These are phyloP conservation scores for Chionodraco myersi DNA, from an alignment of 2,113 vertebrate genomes.

Conservation along the genomic window DNA sequence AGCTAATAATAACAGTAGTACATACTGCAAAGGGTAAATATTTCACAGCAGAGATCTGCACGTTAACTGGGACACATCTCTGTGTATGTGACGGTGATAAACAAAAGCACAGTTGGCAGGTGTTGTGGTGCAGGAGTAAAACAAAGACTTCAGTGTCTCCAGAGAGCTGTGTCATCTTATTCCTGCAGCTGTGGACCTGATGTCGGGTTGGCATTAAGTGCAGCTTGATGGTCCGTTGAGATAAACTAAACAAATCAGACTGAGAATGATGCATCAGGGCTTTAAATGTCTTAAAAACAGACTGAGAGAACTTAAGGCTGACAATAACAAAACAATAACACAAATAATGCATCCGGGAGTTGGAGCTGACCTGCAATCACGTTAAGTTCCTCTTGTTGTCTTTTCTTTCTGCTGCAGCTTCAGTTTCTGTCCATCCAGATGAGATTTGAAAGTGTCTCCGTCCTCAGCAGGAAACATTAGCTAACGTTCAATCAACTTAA, in stretches of 20 bases:
- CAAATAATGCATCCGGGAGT: neutral
- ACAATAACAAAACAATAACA: neutral
- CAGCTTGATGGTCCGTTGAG: slow-evolving; percentile 58
- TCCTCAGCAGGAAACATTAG: neutral
- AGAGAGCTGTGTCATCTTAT: neutral
- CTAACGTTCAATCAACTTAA: too few relatives aligned
- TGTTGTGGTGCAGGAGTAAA: neutral
- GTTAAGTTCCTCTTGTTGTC: slow-evolving; percentile 1
- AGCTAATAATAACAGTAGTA: too few relatives aligned
- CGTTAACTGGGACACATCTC: neutral
- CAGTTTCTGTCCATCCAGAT: neutral
- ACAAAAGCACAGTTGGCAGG: neutral
- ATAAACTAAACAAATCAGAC: slow-evolving; percentile 9
- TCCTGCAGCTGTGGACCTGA: slow-evolving; percentile 26
- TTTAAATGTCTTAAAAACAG: neutral
- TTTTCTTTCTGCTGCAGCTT: slow-evolving; percentile 15
- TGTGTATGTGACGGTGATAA: neutral
- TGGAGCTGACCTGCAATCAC: slow-evolving; percentile 29
- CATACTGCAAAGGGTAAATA: too few relatives aligned
- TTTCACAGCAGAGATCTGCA: neutral
- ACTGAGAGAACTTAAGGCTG: neutral
- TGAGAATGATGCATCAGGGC: neutral
- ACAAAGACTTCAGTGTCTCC: slow-evolving; percentile 1
- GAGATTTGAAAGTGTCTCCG: neutral
- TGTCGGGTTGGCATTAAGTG: slow-evolving; percentile 16